A percentile compares a stretch with the other conserved stretches of the same genome.
Evolutionary conservation across 64 coral and sea anemone species (phyloP).

Genomic region (Orbicella faveolata): DNA sequence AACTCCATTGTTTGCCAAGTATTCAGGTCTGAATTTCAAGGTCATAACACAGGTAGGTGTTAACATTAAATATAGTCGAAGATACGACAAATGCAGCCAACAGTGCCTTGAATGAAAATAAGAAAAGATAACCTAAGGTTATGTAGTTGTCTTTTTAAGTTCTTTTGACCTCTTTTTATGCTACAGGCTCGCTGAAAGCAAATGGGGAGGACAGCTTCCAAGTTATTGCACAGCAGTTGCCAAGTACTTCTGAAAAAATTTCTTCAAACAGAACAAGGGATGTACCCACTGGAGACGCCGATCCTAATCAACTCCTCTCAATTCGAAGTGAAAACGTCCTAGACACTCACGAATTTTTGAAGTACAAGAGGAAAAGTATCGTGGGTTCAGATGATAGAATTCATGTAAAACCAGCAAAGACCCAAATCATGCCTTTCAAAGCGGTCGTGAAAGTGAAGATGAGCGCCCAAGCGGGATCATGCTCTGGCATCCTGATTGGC

Average conservation of each 20-base stretch:
- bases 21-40: background rate
- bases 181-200: background rate
- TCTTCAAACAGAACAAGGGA: background rate
- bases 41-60: background rate
- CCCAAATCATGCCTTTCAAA: slow-evolving; percentile 6
- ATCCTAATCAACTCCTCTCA: background rate
- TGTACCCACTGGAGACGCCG: background rate
- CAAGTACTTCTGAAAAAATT: background rate
- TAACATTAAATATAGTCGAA: background rate
- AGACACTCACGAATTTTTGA: background rate
- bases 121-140: background rate
- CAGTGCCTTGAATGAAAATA: background rate
- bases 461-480: background rate
- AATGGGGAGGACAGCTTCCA: background rate
- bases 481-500: slow-evolving; percentile 22
- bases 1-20: background rate
- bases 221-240: background rate
- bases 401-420: background rate
- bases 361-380: slow-evolving; percentile 13
- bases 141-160: too few species aligned
- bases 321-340: background rate
- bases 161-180: background rate
- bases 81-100: background rate
- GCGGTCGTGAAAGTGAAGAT: slow-evolving; percentile 28
- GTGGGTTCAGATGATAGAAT: slow-evolving; percentile 37